Evolutionary conservation across 2,113 vertebrate species (phyloP).

Genomic region (Hippocampus comes): DNA sequence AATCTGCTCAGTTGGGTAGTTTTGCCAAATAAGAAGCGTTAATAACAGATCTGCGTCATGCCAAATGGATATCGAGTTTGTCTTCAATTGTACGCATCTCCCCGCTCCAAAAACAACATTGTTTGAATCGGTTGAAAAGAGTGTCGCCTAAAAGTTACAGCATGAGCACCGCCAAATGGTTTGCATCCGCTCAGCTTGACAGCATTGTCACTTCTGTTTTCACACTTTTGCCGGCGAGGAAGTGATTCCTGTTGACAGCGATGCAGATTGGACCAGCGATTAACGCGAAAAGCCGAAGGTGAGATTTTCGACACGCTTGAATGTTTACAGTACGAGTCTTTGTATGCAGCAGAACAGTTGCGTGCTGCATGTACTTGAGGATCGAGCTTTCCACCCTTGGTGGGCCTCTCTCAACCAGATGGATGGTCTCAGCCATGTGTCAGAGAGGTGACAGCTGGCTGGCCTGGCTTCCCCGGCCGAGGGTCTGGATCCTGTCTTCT

Average conservation of each 20-base stretch:
- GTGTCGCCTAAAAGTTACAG: neutral
- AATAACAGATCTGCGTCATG: neutral
- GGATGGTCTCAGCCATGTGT: conserved; percentile 69
- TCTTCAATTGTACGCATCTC: neutral
- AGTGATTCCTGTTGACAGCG: conserved; percentile 54
- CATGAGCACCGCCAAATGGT: conserved; percentile 39
- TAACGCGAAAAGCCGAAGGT: conserved; percentile 32
- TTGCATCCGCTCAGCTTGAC: conserved; percentile 49
- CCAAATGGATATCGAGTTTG: neutral
- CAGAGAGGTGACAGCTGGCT: conserved; percentile 70
- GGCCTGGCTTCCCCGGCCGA: conserved; percentile 58
- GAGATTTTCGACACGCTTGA: conserved; percentile 1
- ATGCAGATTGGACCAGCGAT: conserved; percentile 46
- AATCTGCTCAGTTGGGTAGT: too few species aligned
- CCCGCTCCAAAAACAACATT: neutral
- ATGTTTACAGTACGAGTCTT: conserved; percentile 20
- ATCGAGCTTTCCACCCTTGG: conserved; percentile 54
- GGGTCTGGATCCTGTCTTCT: conserved; percentile 67
- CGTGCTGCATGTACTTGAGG: conserved; percentile 32
- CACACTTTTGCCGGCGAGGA: conserved; percentile 31
- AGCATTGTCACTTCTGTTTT: conserved; percentile 53
- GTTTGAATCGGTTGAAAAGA: neutral
- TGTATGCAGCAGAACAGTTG: conserved; percentile 28
- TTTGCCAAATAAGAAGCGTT: too few species aligned
- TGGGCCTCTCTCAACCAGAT: conserved; percentile 68